Base-by-base conservation (phyloP, 2,113 vertebrate species). In the Malaclemys terrapin region DNA sequence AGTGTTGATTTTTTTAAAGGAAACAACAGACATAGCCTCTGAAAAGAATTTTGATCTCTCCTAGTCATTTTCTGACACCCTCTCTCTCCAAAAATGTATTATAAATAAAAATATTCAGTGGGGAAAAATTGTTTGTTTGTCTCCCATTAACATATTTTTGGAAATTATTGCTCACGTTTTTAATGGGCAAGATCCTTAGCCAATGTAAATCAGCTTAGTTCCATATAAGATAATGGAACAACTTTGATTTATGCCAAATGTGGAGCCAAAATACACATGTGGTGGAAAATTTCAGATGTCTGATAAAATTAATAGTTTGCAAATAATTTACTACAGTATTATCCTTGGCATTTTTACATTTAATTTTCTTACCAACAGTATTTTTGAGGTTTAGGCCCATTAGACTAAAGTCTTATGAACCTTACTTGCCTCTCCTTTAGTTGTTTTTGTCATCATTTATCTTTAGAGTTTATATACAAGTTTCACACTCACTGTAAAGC, bases 391-490 rank as follows among this genome's bases (percentile, higher is more conserved):
- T 88, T 82, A 82, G 8, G 2, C 5, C 56, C 1, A 52, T 78
- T 88, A 24, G 35, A 85, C 12, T 84, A 56, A 38, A 81, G 0
- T 1, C 82, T 78, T 45, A 3, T 12, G 49, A 90, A 65, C 11
- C 54, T 45, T 47, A 76, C 7, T 56, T 81, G 35, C 3, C 4
- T 81, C 54, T 95, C 24, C 42, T 1, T 2, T 17, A 57, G 27
- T 45, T 0, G 0, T 49, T 50, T 50, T 50, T 29, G 84, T 29
- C 49, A 50, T 3, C 50, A 54, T 45, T 49, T 38, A 9, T 29
- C 7, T 80, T 69, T 1, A 45, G 2, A 38, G 38, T 69, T 85
- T 85, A 82, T 76, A 4, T 85, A 65, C 2, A 2, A 25, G 31
- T 38, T 82, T 72, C 52, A 82, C 10, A 10, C 4, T 35, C 59